These are phyloP conservation scores for Luffia ferchaultella DNA, from an alignment of 2,888 invertebrate species.

Conservation along the genomic window DNA sequence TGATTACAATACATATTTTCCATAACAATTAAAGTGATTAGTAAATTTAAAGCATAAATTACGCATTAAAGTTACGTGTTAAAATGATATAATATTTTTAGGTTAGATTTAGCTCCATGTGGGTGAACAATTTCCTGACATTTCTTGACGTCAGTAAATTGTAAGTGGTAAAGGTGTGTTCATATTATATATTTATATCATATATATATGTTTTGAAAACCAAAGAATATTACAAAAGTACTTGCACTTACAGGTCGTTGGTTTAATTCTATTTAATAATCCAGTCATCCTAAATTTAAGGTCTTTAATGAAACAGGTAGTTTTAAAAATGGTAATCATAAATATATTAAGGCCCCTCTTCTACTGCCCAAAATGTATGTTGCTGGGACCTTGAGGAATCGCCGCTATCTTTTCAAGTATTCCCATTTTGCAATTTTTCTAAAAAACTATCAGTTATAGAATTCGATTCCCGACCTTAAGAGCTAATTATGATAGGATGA, in stretches of 20 bases:
- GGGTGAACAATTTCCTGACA: conserved; percentile 10
- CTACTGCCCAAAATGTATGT: too few relatives aligned
- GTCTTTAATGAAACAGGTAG: too few relatives aligned
- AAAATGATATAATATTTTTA: conserved; percentile 11
- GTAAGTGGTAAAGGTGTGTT: conserved; percentile 14
- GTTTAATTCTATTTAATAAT: conserved; percentile 1
- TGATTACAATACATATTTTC: conserved; percentile 7
- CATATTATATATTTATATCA: conserved; percentile 6
- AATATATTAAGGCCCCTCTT: too few relatives aligned
- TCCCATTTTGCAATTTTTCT: too few relatives aligned
- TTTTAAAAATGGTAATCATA: too few relatives aligned
- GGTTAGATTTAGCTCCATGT: conserved; percentile 9
- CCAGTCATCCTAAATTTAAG: background rate
- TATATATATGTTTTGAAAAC: conserved; percentile 2
- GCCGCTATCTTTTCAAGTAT: too few relatives aligned
- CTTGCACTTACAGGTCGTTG: conserved; percentile 1
- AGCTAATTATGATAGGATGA: too few relatives aligned
- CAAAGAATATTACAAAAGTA: conserved; percentile 2
- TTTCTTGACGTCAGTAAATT: conserved; percentile 14
- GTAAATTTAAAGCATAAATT: conserved; percentile 12
- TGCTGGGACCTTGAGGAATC: too few relatives aligned
- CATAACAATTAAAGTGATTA: conserved; percentile 9
- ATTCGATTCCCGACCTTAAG: too few relatives aligned
- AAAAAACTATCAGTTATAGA: too few relatives aligned
- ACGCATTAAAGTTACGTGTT: conserved; percentile 11